Evolutionary conservation across 1,140 invertebrate species (phyloP), one percentile per base, ranked within the genome.

Genomic region (Drosophila ironensis): DNA sequence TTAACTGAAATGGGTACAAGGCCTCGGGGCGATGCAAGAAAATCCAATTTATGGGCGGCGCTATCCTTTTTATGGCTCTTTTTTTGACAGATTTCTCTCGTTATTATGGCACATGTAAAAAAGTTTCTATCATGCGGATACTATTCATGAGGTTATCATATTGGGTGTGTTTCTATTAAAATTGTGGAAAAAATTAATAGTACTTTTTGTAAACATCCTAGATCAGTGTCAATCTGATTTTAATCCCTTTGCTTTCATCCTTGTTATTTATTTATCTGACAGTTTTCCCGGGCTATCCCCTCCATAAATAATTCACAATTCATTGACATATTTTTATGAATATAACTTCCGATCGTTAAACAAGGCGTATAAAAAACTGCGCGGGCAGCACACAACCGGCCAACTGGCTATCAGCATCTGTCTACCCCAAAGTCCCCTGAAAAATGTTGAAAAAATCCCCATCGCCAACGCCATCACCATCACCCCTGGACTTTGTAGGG

Each of bases 261-360:
- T 41, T 42, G 61, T 71, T 53, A 78, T 84, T 82, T 82, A 82
- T 82, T 82, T 84, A 66, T 73, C 57, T 64, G 35, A 37, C 28
- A 48, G 72, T 70, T 59, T 61, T 47, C 22, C 25, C 14, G 48
- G 20, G 11, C 27, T 40, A 38, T 41, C 11, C 17, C 20, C n/a
- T n/a, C 46, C 81, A 86, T 86, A 86, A 86, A 86, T 86, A 80
- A 86, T 86, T 86, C 71, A 86, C 80, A 86, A 86, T 86, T 86
- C 74, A 86, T 86, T 86, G 80, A 86, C 80, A 86, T 86, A 86
- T 86, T 86, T 86, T 86, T 86, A 86, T 86, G 80, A 86, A 86
- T 86, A 86, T 86, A 77, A 86, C 80, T 86, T 86, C 80, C 80
- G 80, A 86, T 86, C 80, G 67, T 86, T 86, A 86, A 84, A 86